Base-by-base conservation (phyloP, 1,140 invertebrate species). In the Drosophila virilis region DNA sequence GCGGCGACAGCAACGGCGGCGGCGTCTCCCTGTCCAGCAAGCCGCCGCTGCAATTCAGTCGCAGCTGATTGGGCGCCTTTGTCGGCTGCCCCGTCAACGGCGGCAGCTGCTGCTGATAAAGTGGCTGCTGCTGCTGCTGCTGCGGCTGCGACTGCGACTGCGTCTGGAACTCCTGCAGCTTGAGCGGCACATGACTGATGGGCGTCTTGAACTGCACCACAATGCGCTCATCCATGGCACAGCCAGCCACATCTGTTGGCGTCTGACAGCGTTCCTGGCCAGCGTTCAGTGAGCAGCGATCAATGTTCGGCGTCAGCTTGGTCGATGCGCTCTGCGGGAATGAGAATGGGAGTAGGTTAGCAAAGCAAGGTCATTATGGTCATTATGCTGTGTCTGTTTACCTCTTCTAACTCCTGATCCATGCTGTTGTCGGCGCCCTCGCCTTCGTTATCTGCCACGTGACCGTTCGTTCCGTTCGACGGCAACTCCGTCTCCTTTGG, bases 161-260 rank as follows among this genome's bases (percentile, higher is more conserved):
- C 12, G 54, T 42, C 50, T 83, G 78, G 8, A 52, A 70, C n/a
- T 85, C 78, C 42, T 86, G 79, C 33, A n/a, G 68, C 52, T 82
- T 80, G 5, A 71, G 77, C 28, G 78, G 74, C 75, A 84, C 62
- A 65, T 78, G 80, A 10, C 72, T 78, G 15, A 78, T 75, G 28
- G 90, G 89, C 17, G 90, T 91, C 73, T 91, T 91, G 43, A 91
- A 91, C 55, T 91, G 85, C 28, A 81, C 90, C 15, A 81, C 77
- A 8, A 80, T 69, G 33, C 50, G 65, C 32, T 90, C 88, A 3
- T 58, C 55, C 38, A n/a, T 10, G n/a, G 22, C 22, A 28, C 35
- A 46, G 43, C 43, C 15, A 17, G 15, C 28, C 6, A 17, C 12
- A n/a, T 48, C 73, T 0, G 80, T 78, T 6, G 86, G 84, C 0